Evolutionary conservation across 2,888 invertebrate genomes (phyloP), one percentile per base, ranked within the genome.

Genomic region (Athetis lepigone): DNA sequence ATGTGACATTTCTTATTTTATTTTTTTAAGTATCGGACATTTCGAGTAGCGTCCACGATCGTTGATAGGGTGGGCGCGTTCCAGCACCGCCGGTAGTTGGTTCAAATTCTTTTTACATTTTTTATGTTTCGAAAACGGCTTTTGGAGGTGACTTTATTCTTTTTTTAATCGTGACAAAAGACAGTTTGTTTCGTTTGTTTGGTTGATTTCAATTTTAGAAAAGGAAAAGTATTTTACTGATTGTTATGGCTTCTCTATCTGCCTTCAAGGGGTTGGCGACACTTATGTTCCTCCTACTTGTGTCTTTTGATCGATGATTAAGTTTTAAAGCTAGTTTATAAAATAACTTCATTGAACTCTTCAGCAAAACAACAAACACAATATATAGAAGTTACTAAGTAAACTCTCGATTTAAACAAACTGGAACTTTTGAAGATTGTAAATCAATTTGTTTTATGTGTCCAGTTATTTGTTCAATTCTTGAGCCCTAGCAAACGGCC

Each of bases 31-130:
- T 89, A 89, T 92, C 89, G 91, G 90, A 90, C 90, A 87, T 88
- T 92, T 90, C 90, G 93, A 89, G 94, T 94, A 93, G 93, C 93
- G 91, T 90, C 90, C 86, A 90, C 92, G 94, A 94, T 95, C 90
- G 84, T 91, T 80, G 93, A 94, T 95, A 94, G 90, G 92, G 91
- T 85, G 86, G 88, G 88, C 83, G 90, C 90, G 92, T 90, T 91
- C 91, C 86, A 79, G 85, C 84, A 86, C 82, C 91, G 92, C 90
- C 94, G 90, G 93, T 94, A 94, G 93, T 94, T 93, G 89, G 86
- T 81, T 91, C 86, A 79, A 87, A 90, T 88, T 89, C 90, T 79
- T 79, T 79, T 82, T 77, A 81, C 82, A 85, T 88, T 87, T 88
- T 87, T 84, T 82, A 81, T 89, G 90, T 79, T 82, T 83, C 80